Percentiles rank a stretch among this genome's conserved stretches.
phyloP scores from a whole-genome alignment of 2,113 vertebrate species.

The Macaca nemestrina region DNA sequence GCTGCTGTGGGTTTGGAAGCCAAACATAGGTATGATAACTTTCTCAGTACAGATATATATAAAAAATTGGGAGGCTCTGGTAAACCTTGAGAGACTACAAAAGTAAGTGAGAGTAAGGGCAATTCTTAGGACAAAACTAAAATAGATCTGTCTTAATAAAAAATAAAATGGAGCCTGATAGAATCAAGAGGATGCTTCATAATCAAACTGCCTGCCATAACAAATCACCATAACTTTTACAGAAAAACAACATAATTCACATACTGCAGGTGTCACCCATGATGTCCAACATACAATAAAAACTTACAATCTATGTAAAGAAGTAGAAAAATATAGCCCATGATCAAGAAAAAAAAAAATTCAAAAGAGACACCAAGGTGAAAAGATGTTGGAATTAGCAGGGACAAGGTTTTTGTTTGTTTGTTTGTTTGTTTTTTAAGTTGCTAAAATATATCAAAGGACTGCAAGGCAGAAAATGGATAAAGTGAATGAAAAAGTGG shows the following conservation, averaged over 20 bases:
- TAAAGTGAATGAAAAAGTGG: background rate
- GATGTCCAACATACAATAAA: background rate
- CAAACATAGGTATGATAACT: background rate
- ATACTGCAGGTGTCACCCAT: background rate
- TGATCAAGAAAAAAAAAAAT: background rate
- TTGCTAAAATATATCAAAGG: background rate
- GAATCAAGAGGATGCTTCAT: background rate
- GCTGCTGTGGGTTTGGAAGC: too few relatives aligned
- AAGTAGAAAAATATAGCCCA: background rate
- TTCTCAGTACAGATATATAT: background rate
- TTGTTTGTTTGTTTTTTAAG: background rate
- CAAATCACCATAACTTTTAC: background rate
- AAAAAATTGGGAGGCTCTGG: background rate
- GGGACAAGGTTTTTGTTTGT: too few relatives aligned
- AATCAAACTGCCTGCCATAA: background rate
- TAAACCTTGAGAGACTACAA: background rate
- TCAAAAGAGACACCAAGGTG: background rate
- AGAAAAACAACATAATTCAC: background rate
- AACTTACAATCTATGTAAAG: background rate
- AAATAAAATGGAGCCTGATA: background rate
- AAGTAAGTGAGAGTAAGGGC: background rate
- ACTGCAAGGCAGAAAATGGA: background rate
- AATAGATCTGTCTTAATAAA: background rate
- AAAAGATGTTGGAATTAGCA: background rate
- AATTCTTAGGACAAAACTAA: background rate